Evolutionary conservation across 2,113 vertebrate genomes (phyloP).

Genomic region (Dasyornis broadbenti): DNA sequence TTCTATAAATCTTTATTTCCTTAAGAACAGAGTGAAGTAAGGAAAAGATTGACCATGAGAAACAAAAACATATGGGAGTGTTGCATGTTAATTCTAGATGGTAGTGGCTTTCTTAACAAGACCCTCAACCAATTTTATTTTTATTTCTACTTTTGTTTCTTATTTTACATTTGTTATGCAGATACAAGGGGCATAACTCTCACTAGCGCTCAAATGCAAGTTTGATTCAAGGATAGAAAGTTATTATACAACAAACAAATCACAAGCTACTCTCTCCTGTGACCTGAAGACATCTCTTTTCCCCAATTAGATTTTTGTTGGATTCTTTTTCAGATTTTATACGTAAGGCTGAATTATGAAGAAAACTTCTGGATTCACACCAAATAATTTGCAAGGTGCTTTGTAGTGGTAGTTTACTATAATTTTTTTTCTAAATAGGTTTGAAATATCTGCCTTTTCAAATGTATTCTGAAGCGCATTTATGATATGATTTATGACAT

Average conservation of each 20-base stretch:
- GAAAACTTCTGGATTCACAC: background rate
- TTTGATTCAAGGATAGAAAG: background rate
- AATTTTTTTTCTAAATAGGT: background rate
- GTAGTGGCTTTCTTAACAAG: background rate
- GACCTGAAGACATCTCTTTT: background rate
- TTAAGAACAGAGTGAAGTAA: background rate
- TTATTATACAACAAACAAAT: background rate
- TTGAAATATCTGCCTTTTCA: background rate
- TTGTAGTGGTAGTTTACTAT: background rate
- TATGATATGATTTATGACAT: background rate
- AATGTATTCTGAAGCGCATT: background rate
- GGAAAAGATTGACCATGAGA: background rate
- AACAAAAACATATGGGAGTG: background rate
- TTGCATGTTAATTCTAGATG: background rate
- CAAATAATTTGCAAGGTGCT: background rate
- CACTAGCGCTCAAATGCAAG: background rate
- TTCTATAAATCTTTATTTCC: background rate
- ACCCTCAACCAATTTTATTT: background rate
- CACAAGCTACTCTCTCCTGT: background rate
- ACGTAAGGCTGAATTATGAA: background rate
- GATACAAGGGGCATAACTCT: background rate
- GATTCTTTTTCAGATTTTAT: background rate
- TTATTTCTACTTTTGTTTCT: background rate
- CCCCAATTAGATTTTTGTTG: rapidly evolving
- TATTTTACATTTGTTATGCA: background rate